Conservation (phyloP, 2,113 vertebrate genomes). For the Echinops telfairi region DNA sequence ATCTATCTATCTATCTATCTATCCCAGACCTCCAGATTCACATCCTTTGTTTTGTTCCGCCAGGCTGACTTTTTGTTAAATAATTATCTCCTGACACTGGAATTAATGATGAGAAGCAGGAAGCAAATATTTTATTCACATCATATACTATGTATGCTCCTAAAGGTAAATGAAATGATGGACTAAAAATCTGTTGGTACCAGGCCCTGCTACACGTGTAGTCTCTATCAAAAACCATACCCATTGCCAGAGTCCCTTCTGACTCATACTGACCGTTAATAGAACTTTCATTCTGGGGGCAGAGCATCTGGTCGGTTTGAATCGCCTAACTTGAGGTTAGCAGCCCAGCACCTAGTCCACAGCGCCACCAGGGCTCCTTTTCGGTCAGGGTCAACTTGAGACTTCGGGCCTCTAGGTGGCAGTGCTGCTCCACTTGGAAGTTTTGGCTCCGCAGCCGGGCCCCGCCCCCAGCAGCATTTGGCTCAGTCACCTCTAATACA, state of each 20-base stretch:
- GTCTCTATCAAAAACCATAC: too few species aligned
- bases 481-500: background rate
- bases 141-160: background rate
- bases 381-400: background rate
- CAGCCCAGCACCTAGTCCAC: too few species aligned
- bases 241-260: too few species aligned
- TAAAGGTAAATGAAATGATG: constrained; percentile 30
- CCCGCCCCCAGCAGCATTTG: background rate
- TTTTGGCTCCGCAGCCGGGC: too few species aligned
- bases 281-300: too few species aligned
- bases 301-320: too few species aligned
- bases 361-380: too few species aligned
- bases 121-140: background rate
- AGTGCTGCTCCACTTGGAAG: constrained; percentile 48
- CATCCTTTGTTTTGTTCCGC: background rate
- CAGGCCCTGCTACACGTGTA: too few species aligned
- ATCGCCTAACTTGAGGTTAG: too few species aligned
- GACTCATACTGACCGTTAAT: too few species aligned
- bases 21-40: background rate
- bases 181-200: background rate
- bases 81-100: background rate
- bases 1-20: too few species aligned
- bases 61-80: background rate
- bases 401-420: constrained; percentile 68
- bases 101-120: background rate